Evolutionary conservation across 1,140 invertebrate genomes (phyloP).

Genomic region (Gyrodactylus bullatarudis): DNA sequence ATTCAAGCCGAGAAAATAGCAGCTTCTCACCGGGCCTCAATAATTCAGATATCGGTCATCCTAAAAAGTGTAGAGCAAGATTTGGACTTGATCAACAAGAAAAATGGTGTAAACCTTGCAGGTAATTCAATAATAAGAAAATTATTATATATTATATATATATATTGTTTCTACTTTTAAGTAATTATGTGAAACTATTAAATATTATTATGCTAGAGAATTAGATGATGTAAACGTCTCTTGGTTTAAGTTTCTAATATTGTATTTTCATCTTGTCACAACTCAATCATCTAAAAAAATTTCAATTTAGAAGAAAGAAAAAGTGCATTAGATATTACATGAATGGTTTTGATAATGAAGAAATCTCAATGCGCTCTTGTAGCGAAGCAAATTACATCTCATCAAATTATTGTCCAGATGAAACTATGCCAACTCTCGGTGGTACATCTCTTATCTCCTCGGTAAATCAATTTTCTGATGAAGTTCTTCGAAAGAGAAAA

Average conservation of each 20-base stretch:
- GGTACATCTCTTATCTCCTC: not conserved
- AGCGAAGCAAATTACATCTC: too few relatives aligned
- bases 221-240: too few relatives aligned
- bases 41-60: conserved; percentile 28
- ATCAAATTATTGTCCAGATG: not conserved
- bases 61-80: conserved; percentile 91
- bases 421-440: not conserved
- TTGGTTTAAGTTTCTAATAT: not conserved
- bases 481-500: too few relatives aligned
- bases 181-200: too few relatives aligned
- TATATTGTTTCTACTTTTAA: not conserved
- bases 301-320: not conserved
- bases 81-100: conserved; percentile 87
- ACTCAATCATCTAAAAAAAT: not conserved
- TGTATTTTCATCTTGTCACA: not conserved
- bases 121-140: conserved; percentile 27
- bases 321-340: not conserved
- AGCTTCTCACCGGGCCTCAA: conserved; percentile 26
- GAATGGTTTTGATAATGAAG: not conserved
- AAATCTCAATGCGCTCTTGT: not conserved
- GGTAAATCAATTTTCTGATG: too few relatives aligned
- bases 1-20: not conserved
- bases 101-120: conserved; percentile 98
- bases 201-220: too few relatives aligned
- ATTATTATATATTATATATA: not conserved